These are phyloP conservation scores for Ciconia stormi DNA, from an alignment of 2,113 vertebrate genomes.

Conservation along the genomic window DNA sequence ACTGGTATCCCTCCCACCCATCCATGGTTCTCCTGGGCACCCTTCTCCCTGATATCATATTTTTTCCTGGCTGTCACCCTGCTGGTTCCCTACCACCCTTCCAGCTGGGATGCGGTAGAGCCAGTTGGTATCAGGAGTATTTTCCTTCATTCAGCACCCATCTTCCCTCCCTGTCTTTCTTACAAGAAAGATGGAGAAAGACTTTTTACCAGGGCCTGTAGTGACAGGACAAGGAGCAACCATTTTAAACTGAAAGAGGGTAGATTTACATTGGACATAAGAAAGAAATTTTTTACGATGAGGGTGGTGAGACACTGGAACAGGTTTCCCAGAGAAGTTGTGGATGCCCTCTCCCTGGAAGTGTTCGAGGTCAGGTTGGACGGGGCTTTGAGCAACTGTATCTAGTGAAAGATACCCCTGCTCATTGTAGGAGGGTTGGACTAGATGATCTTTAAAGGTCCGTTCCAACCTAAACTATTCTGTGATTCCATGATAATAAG, in stretches of 20 bases:
- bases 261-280: background rate
- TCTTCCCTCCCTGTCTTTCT: background rate
- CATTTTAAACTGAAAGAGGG: background rate
- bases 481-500: background rate
- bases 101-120: background rate
- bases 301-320: background rate
- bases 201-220: background rate
- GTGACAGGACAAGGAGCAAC: background rate
- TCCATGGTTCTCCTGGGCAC: background rate
- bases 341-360: background rate
- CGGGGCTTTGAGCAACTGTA: background rate
- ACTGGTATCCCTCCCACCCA: background rate
- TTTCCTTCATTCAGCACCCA: background rate
- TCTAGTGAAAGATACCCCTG: background rate
- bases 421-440: accelerated
- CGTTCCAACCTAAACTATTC: background rate
- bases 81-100: background rate
- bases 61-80: background rate
- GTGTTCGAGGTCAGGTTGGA: background rate
- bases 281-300: background rate
- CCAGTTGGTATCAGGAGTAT: background rate
- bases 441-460: background rate
- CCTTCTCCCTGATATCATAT: background rate
- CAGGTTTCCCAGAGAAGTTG: background rate
- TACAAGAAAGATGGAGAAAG: background rate